Conservation (phyloP, 1,140 invertebrate genomes). For the Onthophagus taurus region DNA sequence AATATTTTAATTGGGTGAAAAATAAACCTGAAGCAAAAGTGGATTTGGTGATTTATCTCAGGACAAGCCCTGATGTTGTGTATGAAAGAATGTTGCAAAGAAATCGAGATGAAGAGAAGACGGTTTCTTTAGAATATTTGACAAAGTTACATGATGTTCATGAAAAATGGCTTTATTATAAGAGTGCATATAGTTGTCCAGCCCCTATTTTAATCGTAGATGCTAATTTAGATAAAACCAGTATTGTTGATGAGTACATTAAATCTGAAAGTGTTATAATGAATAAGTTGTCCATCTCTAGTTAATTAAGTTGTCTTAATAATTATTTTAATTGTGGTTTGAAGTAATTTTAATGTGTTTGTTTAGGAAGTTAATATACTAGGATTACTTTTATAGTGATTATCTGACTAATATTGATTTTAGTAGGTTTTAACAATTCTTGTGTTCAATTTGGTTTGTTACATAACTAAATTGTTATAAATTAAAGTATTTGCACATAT, state of each 20-base stretch:
- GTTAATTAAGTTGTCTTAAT: too few relatives aligned
- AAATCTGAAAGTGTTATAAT: constrained; percentile 43
- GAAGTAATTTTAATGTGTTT: too few relatives aligned
- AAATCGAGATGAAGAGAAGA: constrained; percentile 69
- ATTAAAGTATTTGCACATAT: too few relatives aligned
- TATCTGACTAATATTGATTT: too few relatives aligned
- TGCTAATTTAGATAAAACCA: constrained; percentile 50
- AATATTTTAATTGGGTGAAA: constrained; percentile 79
- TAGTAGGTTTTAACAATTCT: too few relatives aligned
- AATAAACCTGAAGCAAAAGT: constrained; percentile 57
- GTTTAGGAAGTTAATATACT: too few relatives aligned
- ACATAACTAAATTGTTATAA: too few relatives aligned
- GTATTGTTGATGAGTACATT: constrained; percentile 51
- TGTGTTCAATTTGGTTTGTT: too few relatives aligned
- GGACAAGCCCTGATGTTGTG: constrained; percentile 71
- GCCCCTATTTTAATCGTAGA: constrained; percentile 52
- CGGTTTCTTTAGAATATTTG: constrained; percentile 64
- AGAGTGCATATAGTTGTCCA: constrained; percentile 43
- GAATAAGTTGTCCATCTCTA: constrained; percentile 15
- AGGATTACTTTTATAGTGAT: too few relatives aligned
- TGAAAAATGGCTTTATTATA: constrained; percentile 72
- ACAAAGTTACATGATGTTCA: constrained; percentile 68
- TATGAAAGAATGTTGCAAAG: constrained; percentile 69
- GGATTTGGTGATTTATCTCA: constrained; percentile 82
- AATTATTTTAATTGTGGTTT: too few relatives aligned